A percentile compares a stretch with the other conserved stretches of the same genome.
Evolutionary conservation across 2,888 invertebrate genomes (phyloP).

Genomic region (Nymphalis c-album): DNA sequence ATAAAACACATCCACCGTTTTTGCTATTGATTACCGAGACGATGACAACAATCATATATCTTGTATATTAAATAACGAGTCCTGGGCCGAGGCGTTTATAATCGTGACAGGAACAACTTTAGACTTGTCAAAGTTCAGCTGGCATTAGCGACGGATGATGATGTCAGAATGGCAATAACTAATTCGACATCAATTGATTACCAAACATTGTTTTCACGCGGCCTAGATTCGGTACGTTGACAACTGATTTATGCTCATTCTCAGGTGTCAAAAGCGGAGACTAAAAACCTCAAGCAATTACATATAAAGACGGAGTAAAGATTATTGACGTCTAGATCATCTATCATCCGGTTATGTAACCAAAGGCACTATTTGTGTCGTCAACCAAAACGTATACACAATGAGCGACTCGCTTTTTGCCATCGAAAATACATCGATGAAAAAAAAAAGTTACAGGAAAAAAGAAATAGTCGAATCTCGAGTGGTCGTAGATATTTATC

Average conservation of each 20-base stretch:
- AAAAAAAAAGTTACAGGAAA: conserved; percentile 16
- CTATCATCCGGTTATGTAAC: conserved; percentile 64
- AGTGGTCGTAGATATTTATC: conserved; percentile 31
- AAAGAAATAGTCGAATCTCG: conserved; percentile 16
- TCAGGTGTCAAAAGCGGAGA: conserved; percentile 72
- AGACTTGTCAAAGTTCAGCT: conserved; percentile 57
- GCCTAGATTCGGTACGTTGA: conserved; percentile 67
- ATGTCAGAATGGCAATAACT: conserved; percentile 58
- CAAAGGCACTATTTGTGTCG: conserved; percentile 57
- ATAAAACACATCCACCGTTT: conserved; percentile 63
- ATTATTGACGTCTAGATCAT: conserved; percentile 60
- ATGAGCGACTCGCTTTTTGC: conserved; percentile 26
- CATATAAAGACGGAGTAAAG: conserved; percentile 62
- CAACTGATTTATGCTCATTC: conserved; percentile 73
- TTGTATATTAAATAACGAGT: conserved; percentile 20
- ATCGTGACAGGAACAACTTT: conserved; percentile 54
- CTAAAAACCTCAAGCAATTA: conserved; percentile 66
- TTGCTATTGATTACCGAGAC: conserved; percentile 42
- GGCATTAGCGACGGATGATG: conserved; percentile 56
- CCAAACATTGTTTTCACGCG: conserved; percentile 60
- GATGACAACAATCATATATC: conserved; percentile 18
- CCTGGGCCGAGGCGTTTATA: conserved; percentile 21
- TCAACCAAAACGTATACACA: conserved; percentile 42
- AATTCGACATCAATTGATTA: conserved; percentile 65
- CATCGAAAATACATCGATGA: conserved; percentile 9